Evolutionary conservation across 2,888 invertebrate genomes (phyloP), one percentile per base, ranked within the genome.

Genomic region (Iselma pallidipennis): DNA sequence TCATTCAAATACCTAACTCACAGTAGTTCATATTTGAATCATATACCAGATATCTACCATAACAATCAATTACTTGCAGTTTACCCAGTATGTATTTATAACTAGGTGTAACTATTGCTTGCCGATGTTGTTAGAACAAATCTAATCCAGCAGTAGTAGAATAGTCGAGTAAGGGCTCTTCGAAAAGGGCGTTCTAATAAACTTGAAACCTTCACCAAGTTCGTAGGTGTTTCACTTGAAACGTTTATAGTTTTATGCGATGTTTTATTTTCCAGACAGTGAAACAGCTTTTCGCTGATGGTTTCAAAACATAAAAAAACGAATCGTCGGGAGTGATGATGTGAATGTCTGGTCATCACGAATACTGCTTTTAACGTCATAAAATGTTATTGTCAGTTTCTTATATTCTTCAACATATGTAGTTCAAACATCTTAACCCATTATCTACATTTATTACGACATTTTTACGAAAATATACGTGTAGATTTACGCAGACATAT

Each of bases 241-340:
- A 54, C 56, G 49, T 37, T 56, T 56, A 49, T 56, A 58, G 42
- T 53, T 55, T 52, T 26, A 28, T 50, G 23, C 57, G 54, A n/a
- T n/a, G 42, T 63, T 63, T 63, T 59, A 66, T 61, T 66, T 62
- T 62, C 54, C 62, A 57, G 55, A 53, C 58, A 66, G 37, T 64
- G 64, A 64, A 66, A 66, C 60, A 60, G 60, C 64, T 62, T 65
- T 66, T 49, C 56, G 66, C 65, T 66, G 66, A 66, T 64, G 64
- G 59, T 65, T 62, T 50, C 57, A 57, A 51, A 57, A 52, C 66
- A 57, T 66, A 64, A 66, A 66, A 66, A 66, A n/a, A 57, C 59
- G 55, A 64, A 62, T 61, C 54, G 55, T 53, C 56, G 53, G 57
- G 63, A 61, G 61, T 55, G 63, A 61, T 66, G 66, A 61, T 64